Base-by-base conservation (phyloP, 2,888 invertebrate species). In the Drosophila incognita region DNA sequence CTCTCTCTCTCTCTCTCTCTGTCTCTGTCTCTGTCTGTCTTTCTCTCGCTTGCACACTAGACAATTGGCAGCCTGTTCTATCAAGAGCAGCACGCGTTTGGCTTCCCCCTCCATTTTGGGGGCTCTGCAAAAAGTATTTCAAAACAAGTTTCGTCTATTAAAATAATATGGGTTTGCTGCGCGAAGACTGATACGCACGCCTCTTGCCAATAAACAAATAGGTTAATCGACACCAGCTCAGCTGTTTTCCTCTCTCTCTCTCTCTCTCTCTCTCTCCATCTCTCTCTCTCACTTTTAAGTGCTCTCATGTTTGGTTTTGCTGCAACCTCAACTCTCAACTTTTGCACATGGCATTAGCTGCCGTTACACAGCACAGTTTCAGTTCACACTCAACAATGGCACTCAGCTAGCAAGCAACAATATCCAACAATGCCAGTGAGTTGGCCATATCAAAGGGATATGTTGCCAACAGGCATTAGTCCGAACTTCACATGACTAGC, bases 121-220 rank as follows among this genome's bases (percentile, higher is more conserved):
- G 64, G 56, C 66, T 60, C 46, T 54, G 69, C 60, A 56, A 67
- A 24, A 89, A 85, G 88, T 88, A 74, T 90, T 85, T 90, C 86
- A 90, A 90, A 90, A 88, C 79, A 88, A 85, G 77, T 85, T 74
- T 79, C 62, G 73, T 63, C 77, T 74, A 74, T 83, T 81, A 69
- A 77, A 83, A 83, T 83, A 89, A 89, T 89, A 67, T 84, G 76
- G 79, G 63, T 49, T 57, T 63, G 64, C 11, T 35, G 24, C 21
- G 35, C 18, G 29, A 42, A 57, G 33, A 57, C 31, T 36, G 69
- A 31, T 70, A 36, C 58, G 42, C 53, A 59, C 48, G 52, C 68
- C 61, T 66, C 49, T 59, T 64, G 56, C 74, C 81, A 81, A 88
- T 90, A 90, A 83, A 74, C 77, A 90, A 89, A 90, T 81, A 75